A percentile compares a stretch with the other conserved stretches of the same genome.
phyloP scores from a whole-genome alignment of 2,888 invertebrate genomes.

The Marasmarcha lunaedactyla region DNA sequence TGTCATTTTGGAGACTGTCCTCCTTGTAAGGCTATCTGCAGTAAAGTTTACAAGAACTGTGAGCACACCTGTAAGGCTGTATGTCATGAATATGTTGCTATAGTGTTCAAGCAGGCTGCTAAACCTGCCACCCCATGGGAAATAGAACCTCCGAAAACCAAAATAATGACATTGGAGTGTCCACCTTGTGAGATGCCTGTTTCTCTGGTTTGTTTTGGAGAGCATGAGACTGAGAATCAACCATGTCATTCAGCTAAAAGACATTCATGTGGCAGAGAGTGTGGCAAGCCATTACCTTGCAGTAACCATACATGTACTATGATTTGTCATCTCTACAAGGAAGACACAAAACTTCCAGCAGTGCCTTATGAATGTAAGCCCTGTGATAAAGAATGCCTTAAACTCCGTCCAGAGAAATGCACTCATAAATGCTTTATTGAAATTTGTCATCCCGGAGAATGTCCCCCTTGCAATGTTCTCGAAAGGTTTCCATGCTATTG shows the following conservation, averaged over 20 bases:
- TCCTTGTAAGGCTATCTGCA: slow-evolving; percentile 83
- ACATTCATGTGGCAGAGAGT: slow-evolving; percentile 83
- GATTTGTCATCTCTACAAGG: slow-evolving; percentile 74
- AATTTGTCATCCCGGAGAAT: slow-evolving; percentile 79
- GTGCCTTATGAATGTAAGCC: slow-evolving; percentile 50
- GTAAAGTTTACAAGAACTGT: slow-evolving; percentile 68
- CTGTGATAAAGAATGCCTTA: slow-evolving; percentile 67
- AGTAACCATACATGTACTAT: slow-evolving; percentile 81
- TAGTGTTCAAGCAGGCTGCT: slow-evolving; percentile 68
- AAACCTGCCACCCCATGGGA: slow-evolving; percentile 79
- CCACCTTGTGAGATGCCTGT: slow-evolving; percentile 80
- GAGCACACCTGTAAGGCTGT: slow-evolving; percentile 75
- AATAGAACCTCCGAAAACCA: slow-evolving; percentile 55
- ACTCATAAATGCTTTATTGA: slow-evolving; percentile 77
- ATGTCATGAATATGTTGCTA: slow-evolving; percentile 83
- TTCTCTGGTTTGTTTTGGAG: slow-evolving; percentile 78
- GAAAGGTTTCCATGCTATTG: slow-evolving; percentile 86
- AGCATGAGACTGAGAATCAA: slow-evolving; percentile 76
- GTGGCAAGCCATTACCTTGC: slow-evolving; percentile 79
- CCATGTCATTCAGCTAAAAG: slow-evolving; percentile 78
- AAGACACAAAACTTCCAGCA: slow-evolving; percentile 47
- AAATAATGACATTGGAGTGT: slow-evolving; percentile 72
- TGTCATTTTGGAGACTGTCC: slow-evolving; percentile 91
- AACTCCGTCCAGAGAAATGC: slow-evolving; percentile 79
- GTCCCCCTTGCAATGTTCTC: slow-evolving; percentile 79